These are phyloP conservation scores for Rhagologus leucostigma DNA, from an alignment of 2,113 vertebrate species.

Conservation along the genomic window DNA sequence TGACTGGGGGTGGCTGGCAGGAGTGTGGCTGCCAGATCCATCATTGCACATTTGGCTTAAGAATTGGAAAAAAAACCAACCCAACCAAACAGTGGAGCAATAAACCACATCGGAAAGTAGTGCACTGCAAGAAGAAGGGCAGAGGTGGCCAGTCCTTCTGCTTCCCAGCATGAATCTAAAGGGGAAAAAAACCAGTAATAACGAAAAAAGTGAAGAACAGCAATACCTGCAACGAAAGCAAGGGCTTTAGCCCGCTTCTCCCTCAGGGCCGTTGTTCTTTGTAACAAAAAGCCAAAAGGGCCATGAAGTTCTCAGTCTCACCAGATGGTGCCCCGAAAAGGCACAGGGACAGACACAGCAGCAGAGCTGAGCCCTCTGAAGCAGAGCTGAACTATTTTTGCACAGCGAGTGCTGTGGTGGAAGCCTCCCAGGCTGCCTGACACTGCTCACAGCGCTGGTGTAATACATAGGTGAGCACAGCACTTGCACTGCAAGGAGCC, in stretches of 20 bases:
- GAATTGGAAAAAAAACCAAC: neutral
- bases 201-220: neutral
- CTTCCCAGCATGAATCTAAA: neutral
- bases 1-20: conserved; percentile 4
- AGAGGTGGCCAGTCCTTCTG: neutral
- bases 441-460: neutral
- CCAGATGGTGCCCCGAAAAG: neutral
- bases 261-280: neutral
- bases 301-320: neutral
- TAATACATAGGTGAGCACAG: neutral
- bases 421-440: neutral
- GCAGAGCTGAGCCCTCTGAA: neutral
- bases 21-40: neutral
- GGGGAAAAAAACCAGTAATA: neutral
- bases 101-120: neutral
- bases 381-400: neutral
- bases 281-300: neutral
- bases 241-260: neutral
- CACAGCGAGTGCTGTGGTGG: neutral
- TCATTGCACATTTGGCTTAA: neutral
- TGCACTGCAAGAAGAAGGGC: neutral
- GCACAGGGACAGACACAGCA: neutral
- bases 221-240: neutral
- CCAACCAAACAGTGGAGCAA: neutral
- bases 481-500: neutral